phyloP scores from a whole-genome alignment of 2,113 vertebrate species.

The Lanius ludovicianus region DNA sequence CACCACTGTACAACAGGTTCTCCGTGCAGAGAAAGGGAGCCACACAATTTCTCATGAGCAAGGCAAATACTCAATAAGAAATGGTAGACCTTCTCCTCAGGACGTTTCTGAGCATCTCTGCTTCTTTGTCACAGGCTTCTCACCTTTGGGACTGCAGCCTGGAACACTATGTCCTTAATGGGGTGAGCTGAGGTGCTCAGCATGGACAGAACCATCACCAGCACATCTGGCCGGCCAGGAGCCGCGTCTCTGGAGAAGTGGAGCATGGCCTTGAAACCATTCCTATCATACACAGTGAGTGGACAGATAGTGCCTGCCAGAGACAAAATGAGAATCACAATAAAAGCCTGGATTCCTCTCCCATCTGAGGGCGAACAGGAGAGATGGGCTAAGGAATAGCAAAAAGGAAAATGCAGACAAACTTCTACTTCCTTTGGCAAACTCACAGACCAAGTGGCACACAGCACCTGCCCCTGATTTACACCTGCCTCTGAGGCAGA shows the following conservation, averaged over 20 bases:
- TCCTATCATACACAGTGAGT: slow-evolving; percentile 73
- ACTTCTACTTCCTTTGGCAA: not conserved
- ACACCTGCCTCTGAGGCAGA: not conserved
- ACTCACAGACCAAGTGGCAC: not conserved
- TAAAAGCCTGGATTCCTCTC: not conserved
- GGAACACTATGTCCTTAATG: slow-evolving; percentile 79
- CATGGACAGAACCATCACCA: slow-evolving; percentile 82
- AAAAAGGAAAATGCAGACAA: not conserved
- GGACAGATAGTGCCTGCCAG: slow-evolving; percentile 78
- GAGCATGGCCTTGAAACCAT: slow-evolving; percentile 82
- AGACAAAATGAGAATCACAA: not conserved
- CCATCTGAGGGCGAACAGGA: not conserved
- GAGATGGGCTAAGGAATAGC: not conserved
- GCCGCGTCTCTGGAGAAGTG: slow-evolving; percentile 80
- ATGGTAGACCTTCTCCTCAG: not conserved
- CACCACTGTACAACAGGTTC: not conserved
- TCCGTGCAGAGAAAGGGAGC: fast-evolving
- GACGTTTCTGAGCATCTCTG: not conserved
- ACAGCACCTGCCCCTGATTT: not conserved
- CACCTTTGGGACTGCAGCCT: slow-evolving; percentile 89
- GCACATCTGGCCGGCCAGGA: slow-evolving; percentile 70
- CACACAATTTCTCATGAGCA: not conserved
- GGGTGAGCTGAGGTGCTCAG: slow-evolving; percentile 83
- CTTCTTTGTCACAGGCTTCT: not conserved
- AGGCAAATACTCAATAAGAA: not conserved